Percentiles rank a stretch among this genome's conserved stretches.
phyloP scores from a whole-genome alignment of 1,140 invertebrate genomes.

The Euura saliciscinereae region DNA sequence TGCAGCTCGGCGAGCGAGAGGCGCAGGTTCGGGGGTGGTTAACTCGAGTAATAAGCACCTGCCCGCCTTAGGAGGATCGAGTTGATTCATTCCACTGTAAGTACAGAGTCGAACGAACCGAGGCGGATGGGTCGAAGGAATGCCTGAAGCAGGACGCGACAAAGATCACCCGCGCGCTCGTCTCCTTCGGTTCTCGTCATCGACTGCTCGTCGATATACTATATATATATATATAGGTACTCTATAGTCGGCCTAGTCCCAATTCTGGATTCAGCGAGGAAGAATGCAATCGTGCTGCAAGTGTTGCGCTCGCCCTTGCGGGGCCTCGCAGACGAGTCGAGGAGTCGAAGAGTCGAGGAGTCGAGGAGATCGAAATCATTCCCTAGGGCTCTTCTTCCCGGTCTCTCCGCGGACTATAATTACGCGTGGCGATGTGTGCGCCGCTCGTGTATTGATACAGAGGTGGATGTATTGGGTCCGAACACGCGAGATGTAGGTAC shows the following conservation, averaged over 20 bases:
- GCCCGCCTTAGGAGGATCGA: conserved; percentile 50
- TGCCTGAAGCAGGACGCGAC: neutral
- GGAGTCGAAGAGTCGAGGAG: neutral
- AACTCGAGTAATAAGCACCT: conserved; percentile 58
- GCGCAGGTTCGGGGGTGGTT: conserved; percentile 13
- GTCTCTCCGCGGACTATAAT: neutral
- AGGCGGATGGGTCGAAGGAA: conserved; percentile 5
- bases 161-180: too few species aligned
- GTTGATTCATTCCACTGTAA: conserved; percentile 62
- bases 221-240: too few species aligned
- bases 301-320: too few species aligned
- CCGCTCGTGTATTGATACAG: neutral
- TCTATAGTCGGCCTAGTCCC: too few species aligned
- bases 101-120: conserved; percentile 53
- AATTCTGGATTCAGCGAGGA: too few species aligned
- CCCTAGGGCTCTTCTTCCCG: conserved; percentile 4
- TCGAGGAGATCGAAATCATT: conserved; percentile 4
- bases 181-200: too few species aligned
- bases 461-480: too few species aligned
- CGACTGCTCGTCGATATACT: too few species aligned
- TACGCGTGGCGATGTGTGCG: neutral
- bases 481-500: neutral
- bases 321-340: neutral
- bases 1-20: conserved; percentile 27
- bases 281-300: too few species aligned